Percentiles rank a stretch among this genome's conserved stretches.
Evolutionary conservation across 2,113 vertebrate genomes (phyloP).

Genomic region (Garra rufa): DNA sequence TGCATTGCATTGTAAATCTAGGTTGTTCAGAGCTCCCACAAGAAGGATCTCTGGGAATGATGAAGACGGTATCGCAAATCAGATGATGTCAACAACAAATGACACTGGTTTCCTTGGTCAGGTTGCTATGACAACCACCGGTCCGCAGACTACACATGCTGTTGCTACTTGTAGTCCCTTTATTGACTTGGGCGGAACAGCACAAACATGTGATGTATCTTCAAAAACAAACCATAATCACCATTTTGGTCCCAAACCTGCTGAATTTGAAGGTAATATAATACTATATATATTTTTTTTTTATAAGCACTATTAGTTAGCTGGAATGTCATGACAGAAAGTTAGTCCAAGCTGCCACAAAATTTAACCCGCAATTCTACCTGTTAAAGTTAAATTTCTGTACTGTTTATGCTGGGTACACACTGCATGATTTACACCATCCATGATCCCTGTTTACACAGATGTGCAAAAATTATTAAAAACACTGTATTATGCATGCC

Average conservation of each 20-base stretch:
- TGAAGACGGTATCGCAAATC: slow-evolving; percentile 55
- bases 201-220: slow-evolving; percentile 68
- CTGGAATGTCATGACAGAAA: background rate
- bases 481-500: no score
- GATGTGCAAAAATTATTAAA: no score
- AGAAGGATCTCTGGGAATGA: slow-evolving; percentile 61
- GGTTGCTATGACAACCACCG: slow-evolving; percentile 70
- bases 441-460: no score
- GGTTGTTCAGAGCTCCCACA: slow-evolving; percentile 81
- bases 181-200: slow-evolving; percentile 67
- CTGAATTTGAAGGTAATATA: slow-evolving; percentile 80
- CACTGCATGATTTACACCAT: background rate
- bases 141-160: slow-evolving; percentile 68
- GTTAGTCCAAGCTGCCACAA: background rate
- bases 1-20: slow-evolving; percentile 58
- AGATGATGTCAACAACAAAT: slow-evolving; percentile 63
- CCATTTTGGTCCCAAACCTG: slow-evolving; percentile 74
- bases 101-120: slow-evolving; percentile 63
- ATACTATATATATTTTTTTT: no score
- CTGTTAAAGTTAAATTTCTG: background rate
- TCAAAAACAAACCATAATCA: slow-evolving; percentile 78
- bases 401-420: background rate
- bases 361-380: background rate
- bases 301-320: background rate
- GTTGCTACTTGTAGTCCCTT: slow-evolving; percentile 64